phyloP scores from a whole-genome alignment of 2,113 vertebrate species.

The Hippocampus barbouri region DNA sequence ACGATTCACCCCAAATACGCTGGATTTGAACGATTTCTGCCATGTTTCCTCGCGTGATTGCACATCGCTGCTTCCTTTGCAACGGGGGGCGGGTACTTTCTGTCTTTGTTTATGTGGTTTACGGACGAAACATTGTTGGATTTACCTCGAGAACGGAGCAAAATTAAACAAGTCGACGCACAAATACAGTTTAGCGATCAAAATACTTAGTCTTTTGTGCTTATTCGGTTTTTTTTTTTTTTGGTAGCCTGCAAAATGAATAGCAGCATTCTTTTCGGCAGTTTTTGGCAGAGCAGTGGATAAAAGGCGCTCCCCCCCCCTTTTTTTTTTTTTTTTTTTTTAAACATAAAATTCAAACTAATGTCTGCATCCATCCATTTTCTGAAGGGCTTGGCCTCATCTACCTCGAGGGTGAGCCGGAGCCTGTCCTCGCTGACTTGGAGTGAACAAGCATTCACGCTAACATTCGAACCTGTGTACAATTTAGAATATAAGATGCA shows the following conservation, averaged over 20 bases:
- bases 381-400: not conserved
- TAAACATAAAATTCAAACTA: not conserved
- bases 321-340: not conserved
- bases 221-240: not conserved
- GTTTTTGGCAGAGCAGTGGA: not conserved
- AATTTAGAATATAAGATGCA: not conserved
- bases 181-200: not conserved
- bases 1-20: not conserved
- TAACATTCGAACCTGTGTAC: not conserved
- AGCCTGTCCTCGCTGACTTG: not conserved
- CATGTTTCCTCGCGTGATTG: constrained; percentile 13
- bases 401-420: not conserved
- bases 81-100: constrained; percentile 60
- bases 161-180: not conserved
- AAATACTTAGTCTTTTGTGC: not conserved
- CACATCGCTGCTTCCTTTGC: constrained; percentile 42
- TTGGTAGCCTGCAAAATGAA: not conserved
- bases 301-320: not conserved
- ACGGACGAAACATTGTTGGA: not conserved
- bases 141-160: not conserved
- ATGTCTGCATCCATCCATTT: not conserved
- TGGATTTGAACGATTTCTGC: not conserved
- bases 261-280: not conserved
- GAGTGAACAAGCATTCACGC: not conserved
- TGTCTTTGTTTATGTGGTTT: constrained; percentile 1